A percentile compares a stretch with the other conserved stretches of the same genome.
Evolutionary conservation across 2,888 invertebrate species (phyloP).

Genomic region (Lordiphosa andalusiaca): DNA sequence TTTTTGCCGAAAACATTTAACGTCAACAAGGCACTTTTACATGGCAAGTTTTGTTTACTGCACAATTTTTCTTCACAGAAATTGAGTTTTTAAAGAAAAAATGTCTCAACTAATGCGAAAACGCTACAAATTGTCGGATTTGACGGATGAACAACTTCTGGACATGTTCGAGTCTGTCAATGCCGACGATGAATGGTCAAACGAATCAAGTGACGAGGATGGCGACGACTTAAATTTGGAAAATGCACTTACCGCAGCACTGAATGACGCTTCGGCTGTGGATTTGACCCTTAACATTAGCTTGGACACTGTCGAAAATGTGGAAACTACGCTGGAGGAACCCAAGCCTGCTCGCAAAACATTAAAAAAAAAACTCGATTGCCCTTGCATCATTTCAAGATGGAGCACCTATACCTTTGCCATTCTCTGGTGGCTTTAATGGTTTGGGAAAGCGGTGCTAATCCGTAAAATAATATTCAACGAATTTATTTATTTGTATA

Average conservation of each 20-base stretch:
- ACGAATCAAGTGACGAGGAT: neutral
- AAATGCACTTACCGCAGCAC: neutral
- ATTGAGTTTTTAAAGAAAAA: no score
- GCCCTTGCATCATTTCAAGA: neutral
- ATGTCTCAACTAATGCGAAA: neutral
- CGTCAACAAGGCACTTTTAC: slow-evolving; percentile 4
- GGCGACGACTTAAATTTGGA: neutral
- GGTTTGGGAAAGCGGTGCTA: no score
- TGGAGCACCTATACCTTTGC: no score
- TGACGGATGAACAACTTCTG: neutral
- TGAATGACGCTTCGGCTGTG: neutral
- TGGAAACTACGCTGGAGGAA: neutral
- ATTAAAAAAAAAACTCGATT: slow-evolving; percentile 2
- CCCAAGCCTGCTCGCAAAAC: neutral
- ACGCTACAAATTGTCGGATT: no score
- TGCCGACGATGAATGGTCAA: no score
- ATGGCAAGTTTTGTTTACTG: slow-evolving; percentile 3
- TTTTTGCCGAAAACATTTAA: slow-evolving; percentile 4
- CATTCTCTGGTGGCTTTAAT: no score
- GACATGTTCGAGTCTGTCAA: no score
- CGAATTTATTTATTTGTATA: no score
- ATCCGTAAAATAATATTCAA: no score
- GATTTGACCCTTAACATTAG: neutral
- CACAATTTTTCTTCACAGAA: neutral
- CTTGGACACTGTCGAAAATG: no score